Evolutionary conservation across 2,113 vertebrate species (phyloP).

Genomic region (Albula goreensis): DNA sequence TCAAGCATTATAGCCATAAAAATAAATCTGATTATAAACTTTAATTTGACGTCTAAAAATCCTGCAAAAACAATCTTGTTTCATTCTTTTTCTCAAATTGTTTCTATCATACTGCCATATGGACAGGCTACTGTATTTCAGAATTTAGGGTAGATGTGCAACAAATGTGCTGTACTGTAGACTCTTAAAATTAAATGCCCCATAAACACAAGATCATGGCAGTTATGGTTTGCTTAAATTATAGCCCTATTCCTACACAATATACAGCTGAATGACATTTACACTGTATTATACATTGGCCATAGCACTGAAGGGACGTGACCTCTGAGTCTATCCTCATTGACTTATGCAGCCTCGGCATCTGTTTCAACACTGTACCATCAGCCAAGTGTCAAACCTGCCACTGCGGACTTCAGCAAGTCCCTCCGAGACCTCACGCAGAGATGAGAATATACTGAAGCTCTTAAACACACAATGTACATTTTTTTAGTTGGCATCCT

Average conservation of each 20-base stretch:
- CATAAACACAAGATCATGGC: background rate
- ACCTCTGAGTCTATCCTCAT: background rate
- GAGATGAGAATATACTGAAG: background rate
- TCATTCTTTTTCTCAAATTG: background rate
- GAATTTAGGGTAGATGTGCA: background rate
- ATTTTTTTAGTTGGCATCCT: background rate
- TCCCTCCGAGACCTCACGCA: background rate
- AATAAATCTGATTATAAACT: too few relatives aligned
- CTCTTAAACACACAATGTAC: too few relatives aligned
- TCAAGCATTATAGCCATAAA: background rate
- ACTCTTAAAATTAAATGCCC: background rate
- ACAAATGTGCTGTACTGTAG: too few relatives aligned
- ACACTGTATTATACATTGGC: background rate
- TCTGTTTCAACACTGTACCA: background rate
- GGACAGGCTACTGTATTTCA: background rate
- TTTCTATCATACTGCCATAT: background rate
- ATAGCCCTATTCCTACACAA: background rate
- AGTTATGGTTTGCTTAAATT: background rate
- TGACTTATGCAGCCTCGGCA: background rate
- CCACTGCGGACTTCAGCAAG: background rate
- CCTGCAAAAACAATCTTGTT: background rate
- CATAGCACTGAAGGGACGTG: background rate
- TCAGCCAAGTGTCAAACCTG: background rate
- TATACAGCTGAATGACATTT: background rate
- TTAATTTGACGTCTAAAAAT: background rate